Evolutionary conservation across 2,113 vertebrate species (phyloP).

Genomic region (Poecile atricapillus): DNA sequence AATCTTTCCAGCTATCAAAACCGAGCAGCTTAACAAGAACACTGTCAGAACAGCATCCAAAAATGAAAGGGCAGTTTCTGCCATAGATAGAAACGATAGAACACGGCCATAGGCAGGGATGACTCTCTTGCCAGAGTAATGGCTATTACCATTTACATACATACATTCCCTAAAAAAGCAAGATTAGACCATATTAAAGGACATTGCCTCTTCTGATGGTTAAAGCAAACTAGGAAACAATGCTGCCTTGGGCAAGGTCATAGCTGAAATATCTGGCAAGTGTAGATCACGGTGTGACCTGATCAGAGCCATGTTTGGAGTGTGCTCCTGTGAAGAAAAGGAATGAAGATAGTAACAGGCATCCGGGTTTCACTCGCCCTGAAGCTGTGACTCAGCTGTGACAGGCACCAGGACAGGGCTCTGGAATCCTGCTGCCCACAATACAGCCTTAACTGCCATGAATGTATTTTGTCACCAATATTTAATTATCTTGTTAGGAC

Average conservation of each 20-base stretch:
- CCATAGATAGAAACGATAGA: no score
- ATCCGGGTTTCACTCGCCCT: background rate
- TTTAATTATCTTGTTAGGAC: background rate
- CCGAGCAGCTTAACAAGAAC: background rate
- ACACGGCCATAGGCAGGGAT: accelerated
- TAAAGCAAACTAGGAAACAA: background rate
- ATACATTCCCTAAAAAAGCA: background rate
- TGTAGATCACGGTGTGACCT: accelerated
- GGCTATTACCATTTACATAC: background rate
- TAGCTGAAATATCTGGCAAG: background rate
- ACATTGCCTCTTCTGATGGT: background rate
- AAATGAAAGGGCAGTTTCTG: background rate
- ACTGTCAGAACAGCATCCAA: background rate
- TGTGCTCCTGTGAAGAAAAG: background rate
- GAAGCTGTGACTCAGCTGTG: background rate
- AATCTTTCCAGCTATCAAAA: background rate
- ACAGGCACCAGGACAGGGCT: background rate
- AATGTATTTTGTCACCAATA: background rate
- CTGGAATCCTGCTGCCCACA: background rate
- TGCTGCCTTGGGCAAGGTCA: background rate
- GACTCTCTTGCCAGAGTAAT: background rate
- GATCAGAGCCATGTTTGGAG: accelerated
- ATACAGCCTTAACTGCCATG: background rate
- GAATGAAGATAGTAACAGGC: background rate
- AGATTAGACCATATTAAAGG: background rate